phyloP scores from a whole-genome alignment of 2,888 invertebrate species.

The Phalera bucephala region DNA sequence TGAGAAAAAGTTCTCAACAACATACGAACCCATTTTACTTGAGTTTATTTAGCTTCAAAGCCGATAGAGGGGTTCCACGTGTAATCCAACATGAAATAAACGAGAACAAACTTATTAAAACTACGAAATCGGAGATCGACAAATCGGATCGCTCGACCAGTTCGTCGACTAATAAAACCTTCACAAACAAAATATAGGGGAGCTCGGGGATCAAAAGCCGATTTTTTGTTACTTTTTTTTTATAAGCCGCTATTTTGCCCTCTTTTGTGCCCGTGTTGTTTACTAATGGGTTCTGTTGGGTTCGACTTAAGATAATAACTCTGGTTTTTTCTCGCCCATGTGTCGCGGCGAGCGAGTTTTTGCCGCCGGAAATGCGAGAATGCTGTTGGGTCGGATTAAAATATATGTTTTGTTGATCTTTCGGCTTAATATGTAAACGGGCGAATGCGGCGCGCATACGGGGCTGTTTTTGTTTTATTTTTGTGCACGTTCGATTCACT shows the following conservation, averaged over 20 bases:
- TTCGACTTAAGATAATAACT: slow-evolving; percentile 83
- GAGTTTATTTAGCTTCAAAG: neutral
- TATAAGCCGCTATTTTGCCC: slow-evolving; percentile 78
- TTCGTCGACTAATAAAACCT: slow-evolving; percentile 75
- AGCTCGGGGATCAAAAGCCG: slow-evolving; percentile 74
- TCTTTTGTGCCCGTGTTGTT: slow-evolving; percentile 81
- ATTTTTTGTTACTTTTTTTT: slow-evolving; percentile 78
- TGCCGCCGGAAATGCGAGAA: slow-evolving; percentile 79
- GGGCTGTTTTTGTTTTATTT: slow-evolving; percentile 52
- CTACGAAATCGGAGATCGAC: slow-evolving; percentile 24
- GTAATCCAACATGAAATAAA: slow-evolving; percentile 16
- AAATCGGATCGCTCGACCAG: slow-evolving; percentile 60
- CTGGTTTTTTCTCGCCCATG: slow-evolving; percentile 77
- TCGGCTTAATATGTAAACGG: slow-evolving; percentile 68
- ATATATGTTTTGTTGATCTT: slow-evolving; percentile 76
- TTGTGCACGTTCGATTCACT: slow-evolving; percentile 47
- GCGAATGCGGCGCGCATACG: slow-evolving; percentile 45
- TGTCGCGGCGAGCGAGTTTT: slow-evolving; percentile 68
- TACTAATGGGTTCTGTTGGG: slow-evolving; percentile 83
- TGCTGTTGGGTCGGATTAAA: slow-evolving; percentile 74
- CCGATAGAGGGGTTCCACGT: slow-evolving; percentile 2
- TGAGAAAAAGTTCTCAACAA: neutral
- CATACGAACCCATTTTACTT: neutral
- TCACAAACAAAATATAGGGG: slow-evolving; percentile 72
- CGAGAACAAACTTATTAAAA: slow-evolving; percentile 25